A percentile compares a stretch with the other conserved stretches of the same genome.
These are phyloP conservation scores for Indicator maculatus DNA, from an alignment of 2,113 vertebrate species.

Conservation along the genomic window DNA sequence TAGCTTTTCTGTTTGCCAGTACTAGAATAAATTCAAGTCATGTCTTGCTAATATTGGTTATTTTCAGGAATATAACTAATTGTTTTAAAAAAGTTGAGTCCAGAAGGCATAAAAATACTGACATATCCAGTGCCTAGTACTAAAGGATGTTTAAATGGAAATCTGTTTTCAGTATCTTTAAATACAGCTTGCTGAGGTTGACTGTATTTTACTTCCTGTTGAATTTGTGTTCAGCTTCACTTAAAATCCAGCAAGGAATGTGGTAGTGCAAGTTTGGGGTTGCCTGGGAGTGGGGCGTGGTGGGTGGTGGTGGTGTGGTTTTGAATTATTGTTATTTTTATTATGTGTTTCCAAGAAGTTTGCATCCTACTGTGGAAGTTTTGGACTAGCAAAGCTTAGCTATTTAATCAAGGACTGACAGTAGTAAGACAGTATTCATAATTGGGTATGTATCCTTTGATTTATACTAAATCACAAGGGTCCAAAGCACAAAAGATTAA, in stretches of 20 bases:
- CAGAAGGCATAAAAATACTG: not conserved
- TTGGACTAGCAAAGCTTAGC: not conserved
- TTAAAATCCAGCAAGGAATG: not conserved
- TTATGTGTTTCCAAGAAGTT: not conserved
- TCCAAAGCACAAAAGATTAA: not conserved
- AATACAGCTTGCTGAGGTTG: not conserved
- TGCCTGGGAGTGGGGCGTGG: too few relatives aligned
- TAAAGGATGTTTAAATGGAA: not conserved
- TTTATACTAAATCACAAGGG: not conserved
- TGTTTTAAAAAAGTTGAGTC: conserved; percentile 18
- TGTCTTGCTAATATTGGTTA: conserved; percentile 67
- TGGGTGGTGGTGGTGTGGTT: too few relatives aligned
- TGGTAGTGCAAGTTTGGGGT: too few relatives aligned
- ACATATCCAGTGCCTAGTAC: not conserved
- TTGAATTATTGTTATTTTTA: too few relatives aligned
- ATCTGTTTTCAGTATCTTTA: not conserved
- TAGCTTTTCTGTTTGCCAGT: conserved; percentile 71
- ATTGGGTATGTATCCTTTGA: not conserved
- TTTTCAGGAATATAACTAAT: conserved; percentile 49
- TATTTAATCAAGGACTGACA: not conserved
- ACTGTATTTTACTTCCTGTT: not conserved
- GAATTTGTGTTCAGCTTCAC: fast-evolving
- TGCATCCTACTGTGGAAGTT: not conserved
- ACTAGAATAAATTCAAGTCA: conserved; percentile 49
- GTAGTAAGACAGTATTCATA: not conserved